Conservation (phyloP, 2,888 invertebrate genomes). For the Plagiodera versicolora region DNA sequence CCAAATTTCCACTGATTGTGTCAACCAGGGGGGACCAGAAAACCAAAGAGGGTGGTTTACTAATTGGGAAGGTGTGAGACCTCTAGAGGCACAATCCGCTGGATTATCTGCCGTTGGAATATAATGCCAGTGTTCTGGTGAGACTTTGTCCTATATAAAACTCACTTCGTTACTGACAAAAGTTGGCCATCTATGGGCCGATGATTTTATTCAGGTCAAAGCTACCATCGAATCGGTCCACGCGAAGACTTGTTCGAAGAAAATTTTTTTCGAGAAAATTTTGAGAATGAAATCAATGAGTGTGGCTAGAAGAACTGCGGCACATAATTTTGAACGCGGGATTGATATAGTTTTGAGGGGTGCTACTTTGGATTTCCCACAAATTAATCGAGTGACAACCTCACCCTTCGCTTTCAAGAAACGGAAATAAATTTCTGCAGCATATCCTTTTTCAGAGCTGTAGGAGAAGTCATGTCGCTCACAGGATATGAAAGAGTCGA, state of each 20-base stretch:
- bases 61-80: neutral
- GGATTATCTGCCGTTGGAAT: neutral
- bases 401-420: neutral
- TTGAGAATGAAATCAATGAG: neutral
- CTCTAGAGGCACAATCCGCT: neutral
- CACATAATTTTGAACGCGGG: neutral
- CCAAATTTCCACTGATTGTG: neutral
- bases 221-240: neutral
- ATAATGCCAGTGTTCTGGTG: neutral
- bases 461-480: slow-evolving; percentile 25
- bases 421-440: slow-evolving; percentile 25
- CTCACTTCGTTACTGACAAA: neutral
- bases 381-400: too few species aligned
- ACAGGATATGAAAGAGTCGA: too few species aligned
- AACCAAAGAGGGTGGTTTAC: neutral
- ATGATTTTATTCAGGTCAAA: neutral
- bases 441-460: slow-evolving; percentile 19
- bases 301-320: neutral
- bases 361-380: too few species aligned
- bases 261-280: neutral
- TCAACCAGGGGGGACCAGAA: neutral
- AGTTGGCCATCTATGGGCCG: neutral
- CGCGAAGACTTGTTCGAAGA: neutral
- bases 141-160: neutral
- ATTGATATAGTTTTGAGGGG: too few species aligned